Percentiles rank a stretch among this genome's conserved stretches.
Conservation (phyloP, 2,797 vertebrate species). For the Mus caroli region DNA sequence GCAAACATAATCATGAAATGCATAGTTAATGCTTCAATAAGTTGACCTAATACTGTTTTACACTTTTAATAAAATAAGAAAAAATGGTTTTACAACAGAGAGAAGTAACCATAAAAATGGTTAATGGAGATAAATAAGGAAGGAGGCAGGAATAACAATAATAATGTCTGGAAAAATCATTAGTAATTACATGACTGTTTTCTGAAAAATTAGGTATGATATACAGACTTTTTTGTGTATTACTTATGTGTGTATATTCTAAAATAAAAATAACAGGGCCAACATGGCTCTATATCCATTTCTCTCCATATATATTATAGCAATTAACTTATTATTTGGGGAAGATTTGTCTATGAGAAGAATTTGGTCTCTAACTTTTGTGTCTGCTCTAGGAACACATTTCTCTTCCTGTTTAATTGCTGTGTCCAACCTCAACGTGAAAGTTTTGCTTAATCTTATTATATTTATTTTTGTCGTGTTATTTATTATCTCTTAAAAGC, state of each 20-base stretch:
- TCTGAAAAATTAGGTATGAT: no score
- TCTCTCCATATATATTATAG: neutral
- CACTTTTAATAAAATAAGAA: neutral
- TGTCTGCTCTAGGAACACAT: neutral
- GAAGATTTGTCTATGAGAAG: neutral
- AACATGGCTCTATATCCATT: no score
- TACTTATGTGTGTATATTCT: neutral
- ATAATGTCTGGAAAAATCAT: neutral
- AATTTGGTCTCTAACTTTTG: neutral
- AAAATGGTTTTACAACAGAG: no score
- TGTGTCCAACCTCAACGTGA: neutral
- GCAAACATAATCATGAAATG: neutral
- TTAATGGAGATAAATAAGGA: neutral
- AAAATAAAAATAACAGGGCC: neutral
- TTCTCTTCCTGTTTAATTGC: neutral
- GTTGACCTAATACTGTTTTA: neutral
- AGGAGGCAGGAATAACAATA: neutral
- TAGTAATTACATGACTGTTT: neutral
- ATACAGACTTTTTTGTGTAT: no score
- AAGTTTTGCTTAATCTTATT: no score
- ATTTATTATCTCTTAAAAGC: neutral
- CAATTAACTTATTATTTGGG: neutral
- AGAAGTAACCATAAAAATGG: no score
- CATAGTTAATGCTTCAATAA: neutral
- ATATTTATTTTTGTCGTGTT: no score